Conservation (phyloP, 2,888 invertebrate species). For the Diloba caeruleocephala region DNA sequence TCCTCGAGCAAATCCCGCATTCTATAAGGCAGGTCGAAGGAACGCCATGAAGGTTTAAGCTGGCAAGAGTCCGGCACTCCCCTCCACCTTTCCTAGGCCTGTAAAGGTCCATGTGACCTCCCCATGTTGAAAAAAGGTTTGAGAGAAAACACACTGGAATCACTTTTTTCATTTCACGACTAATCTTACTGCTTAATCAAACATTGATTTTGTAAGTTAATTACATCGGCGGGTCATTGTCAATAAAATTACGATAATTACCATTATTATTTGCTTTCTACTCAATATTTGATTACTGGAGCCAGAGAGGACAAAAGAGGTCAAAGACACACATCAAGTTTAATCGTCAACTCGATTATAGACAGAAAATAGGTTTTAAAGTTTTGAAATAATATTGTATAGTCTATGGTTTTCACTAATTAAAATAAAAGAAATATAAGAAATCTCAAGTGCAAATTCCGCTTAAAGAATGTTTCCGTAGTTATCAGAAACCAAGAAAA, state of each 20-base stretch:
- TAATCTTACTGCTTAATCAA: conserved; percentile 13
- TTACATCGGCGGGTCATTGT: conserved; percentile 43
- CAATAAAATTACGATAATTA: conserved; percentile 42
- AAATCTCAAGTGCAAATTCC: no score
- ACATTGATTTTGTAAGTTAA: conserved; percentile 10
- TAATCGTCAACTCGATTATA: conserved; percentile 13
- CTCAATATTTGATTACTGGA: conserved; percentile 15
- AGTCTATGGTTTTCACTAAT: no score
- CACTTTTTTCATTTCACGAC: conserved; percentile 26
- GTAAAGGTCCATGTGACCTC: no score
- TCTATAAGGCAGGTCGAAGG: no score
- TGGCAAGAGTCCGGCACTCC: no score
- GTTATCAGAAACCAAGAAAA: no score
- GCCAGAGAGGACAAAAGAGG: conserved; percentile 27
- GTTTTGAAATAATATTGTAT: no score
- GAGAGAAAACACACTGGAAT: neutral
- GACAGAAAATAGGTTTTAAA: conserved; percentile 6
- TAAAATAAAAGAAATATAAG: conserved; percentile 2
- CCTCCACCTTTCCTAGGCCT: no score
- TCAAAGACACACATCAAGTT: conserved; percentile 1
- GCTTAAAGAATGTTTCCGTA: no score
- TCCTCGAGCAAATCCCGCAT: no score
- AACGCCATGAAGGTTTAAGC: no score
- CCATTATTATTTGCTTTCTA: conserved; percentile 50
- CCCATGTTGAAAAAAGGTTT: no score